Percentiles rank a stretch among this genome's conserved stretches.
Conservation (phyloP, 1,140 invertebrate species). For the Leptinotarsa texana region DNA sequence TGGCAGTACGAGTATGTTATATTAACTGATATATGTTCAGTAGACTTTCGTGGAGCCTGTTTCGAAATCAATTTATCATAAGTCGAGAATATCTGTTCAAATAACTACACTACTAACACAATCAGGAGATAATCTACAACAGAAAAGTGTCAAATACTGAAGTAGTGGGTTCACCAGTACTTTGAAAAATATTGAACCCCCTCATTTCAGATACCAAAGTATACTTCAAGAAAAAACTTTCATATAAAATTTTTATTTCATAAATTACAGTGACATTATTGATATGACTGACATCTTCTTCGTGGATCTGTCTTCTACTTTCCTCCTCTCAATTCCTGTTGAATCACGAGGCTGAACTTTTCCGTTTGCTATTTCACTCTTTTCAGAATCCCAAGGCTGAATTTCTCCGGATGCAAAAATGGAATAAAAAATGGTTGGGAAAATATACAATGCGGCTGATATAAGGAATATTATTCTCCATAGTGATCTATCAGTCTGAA, state of each 20-base stretch:
- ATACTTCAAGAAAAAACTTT: no score
- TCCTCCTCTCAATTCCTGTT: background rate
- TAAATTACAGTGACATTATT: background rate
- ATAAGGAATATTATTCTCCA: constrained; percentile 45
- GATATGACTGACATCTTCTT: constrained; percentile 4
- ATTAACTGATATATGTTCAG: no score
- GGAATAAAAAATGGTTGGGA: constrained; percentile 37
- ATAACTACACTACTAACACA: no score
- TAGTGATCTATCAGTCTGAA: constrained; percentile 38
- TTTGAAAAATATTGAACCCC: no score
- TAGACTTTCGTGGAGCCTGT: no score
- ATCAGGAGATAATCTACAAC: no score
- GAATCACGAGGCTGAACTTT: constrained; percentile 41
- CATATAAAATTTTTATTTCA: background rate
- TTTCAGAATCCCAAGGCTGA: constrained; percentile 38
- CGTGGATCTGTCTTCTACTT: background rate
- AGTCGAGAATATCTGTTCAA: no score
- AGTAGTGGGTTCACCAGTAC: no score
- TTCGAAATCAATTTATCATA: no score
- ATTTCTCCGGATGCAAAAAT: constrained; percentile 43
- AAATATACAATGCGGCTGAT: constrained; percentile 37
- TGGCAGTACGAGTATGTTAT: no score
- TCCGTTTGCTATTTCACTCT: constrained; percentile 28
- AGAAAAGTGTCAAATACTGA: no score
- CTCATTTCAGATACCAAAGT: no score